These are phyloP conservation scores for Coracias cyanogaster DNA, from an alignment of 2,797 vertebrate species.

Conservation along the genomic window DNA sequence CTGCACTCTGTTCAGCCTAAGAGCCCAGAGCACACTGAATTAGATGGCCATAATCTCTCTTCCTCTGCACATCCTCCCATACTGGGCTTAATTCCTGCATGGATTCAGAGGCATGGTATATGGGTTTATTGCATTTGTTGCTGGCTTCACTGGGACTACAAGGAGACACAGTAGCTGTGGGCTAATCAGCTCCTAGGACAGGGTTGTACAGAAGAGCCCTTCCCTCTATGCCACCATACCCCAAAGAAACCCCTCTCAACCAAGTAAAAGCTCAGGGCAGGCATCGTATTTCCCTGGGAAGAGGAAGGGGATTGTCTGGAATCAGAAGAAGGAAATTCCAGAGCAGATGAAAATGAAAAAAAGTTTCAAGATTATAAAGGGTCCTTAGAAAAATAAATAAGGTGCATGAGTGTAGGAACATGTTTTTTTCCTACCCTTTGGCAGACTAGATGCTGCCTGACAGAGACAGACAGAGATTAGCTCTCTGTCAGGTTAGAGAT, in stretches of 20 bases:
- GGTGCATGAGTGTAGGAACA: neutral
- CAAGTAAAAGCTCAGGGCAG: neutral
- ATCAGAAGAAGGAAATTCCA: neutral
- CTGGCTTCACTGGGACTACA: neutral
- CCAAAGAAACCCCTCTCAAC: neutral
- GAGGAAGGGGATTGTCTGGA: neutral
- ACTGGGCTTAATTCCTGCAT: neutral
- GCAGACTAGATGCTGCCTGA: neutral
- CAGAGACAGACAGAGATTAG: too few species aligned
- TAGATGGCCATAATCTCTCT: neutral
- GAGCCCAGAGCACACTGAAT: neutral
- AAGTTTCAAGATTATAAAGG: neutral
- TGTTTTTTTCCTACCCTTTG: neutral
- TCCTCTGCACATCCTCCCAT: neutral
- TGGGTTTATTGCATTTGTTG: neutral
- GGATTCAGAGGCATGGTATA: neutral
- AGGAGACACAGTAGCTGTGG: neutral
- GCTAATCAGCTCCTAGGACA: neutral
- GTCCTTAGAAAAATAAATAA: neutral
- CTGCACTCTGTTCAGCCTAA: rapidly evolving
- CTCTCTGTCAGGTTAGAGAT: neutral
- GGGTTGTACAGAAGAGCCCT: neutral
- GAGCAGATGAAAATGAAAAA: neutral
- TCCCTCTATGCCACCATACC: neutral
- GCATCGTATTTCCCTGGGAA: neutral